These are phyloP conservation scores for Psittacula derbiana DNA, from an alignment of 2,797 vertebrate genomes.

Conservation along the genomic window DNA sequence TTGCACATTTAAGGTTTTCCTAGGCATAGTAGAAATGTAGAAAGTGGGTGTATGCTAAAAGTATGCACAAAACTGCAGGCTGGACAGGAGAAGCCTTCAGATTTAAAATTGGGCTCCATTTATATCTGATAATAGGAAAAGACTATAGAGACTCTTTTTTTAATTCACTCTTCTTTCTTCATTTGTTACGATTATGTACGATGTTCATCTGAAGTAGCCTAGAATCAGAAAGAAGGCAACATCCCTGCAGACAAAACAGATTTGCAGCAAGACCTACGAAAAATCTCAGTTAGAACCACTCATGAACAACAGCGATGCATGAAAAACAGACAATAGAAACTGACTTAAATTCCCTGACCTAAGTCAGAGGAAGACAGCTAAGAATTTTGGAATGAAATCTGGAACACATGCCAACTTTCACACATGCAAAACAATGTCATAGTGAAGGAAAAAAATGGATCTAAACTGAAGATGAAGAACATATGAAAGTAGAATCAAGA, in stretches of 20 bases:
- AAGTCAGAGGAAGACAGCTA: background rate
- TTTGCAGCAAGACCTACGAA: background rate
- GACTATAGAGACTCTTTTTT: background rate
- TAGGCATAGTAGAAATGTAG: background rate
- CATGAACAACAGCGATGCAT: background rate
- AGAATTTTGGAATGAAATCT: background rate
- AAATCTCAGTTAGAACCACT: background rate
- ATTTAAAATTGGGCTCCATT: background rate
- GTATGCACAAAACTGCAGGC: background rate
- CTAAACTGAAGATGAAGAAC: background rate
- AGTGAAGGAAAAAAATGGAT: background rate
- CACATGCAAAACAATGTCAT: background rate
- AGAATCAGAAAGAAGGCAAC: background rate
- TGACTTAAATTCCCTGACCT: background rate
- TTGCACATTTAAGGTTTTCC: background rate
- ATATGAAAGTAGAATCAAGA: background rate
- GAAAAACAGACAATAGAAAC: background rate
- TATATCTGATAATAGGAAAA: background rate
- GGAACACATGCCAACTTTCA: background rate
- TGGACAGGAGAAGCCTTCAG: background rate
- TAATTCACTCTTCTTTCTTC: background rate
- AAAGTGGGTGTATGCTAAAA: background rate
- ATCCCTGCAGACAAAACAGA: background rate
- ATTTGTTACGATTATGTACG: background rate
- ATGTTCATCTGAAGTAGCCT: background rate